Base-by-base conservation (phyloP, 2,113 vertebrate species). In the Poeciliopsis occidentalis region DNA sequence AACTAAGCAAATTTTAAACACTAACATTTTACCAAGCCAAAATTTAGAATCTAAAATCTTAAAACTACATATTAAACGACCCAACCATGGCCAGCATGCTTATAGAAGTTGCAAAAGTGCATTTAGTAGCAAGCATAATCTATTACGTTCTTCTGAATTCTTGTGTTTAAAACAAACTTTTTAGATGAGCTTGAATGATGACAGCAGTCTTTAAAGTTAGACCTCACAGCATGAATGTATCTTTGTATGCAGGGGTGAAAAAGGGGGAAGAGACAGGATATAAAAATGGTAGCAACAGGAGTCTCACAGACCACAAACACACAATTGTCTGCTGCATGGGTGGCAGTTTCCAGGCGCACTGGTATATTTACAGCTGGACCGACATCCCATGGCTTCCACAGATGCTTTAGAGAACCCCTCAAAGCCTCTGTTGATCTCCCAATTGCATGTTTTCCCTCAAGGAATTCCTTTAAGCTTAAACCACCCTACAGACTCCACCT, bases 301-400 rank as follows among this genome's bases (percentile, higher is more conserved):
- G 75, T 82, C 83, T 85, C 69, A 64, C 75, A 86, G 79, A 83
- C 81, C 79, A 84, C 79, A 79, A 73, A 82, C 73, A 81, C 86
- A 87, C 87, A 87, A 76, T 89, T 51, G 68, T 79, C 70, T 22
- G 54, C 91, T 71, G 83, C 89, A 92, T 92, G 88, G 93, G 90
- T 93, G 92, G 92, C 65, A 76, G 82, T 73, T 57, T 85, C 64
- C 76, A 51, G 78, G 64, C 68, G 5, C 31, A n/a, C 88, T 88
- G 64, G 75, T 93, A 92, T 94, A 93, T 92, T 93, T 91, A 93
- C 93, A 94, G 92, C 93, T 94, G 93, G 84, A 74, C 86, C 81
- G 82, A 81, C 72, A 82, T 80, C 80, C 87, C 71, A 77, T 67
- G 70, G 79, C 62, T 77, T 79, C 75, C 78, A 76, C 60, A 78